Percentiles rank a stretch among this genome's conserved stretches.
Evolutionary conservation across 1,140 invertebrate genomes (phyloP).

Genomic region (Stegodyphus mimosarum): DNA sequence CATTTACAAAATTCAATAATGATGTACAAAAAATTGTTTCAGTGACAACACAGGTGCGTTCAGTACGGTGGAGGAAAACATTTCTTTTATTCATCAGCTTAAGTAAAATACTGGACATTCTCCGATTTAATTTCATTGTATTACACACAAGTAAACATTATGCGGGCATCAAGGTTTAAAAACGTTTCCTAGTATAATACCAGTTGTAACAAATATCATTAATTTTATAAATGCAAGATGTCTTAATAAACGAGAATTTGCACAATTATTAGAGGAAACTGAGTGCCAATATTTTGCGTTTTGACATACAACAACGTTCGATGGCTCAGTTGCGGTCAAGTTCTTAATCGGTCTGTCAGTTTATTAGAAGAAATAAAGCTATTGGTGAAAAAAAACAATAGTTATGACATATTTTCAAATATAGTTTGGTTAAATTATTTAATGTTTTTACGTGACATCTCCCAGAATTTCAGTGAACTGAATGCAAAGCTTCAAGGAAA

Average conservation of each 20-base stretch:
- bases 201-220: conserved; percentile 20
- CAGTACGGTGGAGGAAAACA: not conserved
- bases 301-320: conserved; percentile 66
- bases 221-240: conserved; percentile 39
- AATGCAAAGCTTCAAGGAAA: conserved; percentile 10
- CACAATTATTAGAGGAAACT: conserved; percentile 65
- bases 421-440: conserved; percentile 19
- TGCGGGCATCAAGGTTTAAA: conserved; percentile 61
- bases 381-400: conserved; percentile 62
- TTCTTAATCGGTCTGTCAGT: conserved; percentile 66
- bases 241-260: conserved; percentile 65
- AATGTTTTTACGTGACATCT: conserved; percentile 15
- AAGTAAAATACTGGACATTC: conserved; percentile 9
- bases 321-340: conserved; percentile 65
- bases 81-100: not conserved
- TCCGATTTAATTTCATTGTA: conserved; percentile 62
- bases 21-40: conserved; percentile 15
- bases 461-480: conserved; percentile 15
- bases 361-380: conserved; percentile 66
- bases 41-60: not conserved
- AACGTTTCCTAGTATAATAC: conserved; percentile 63
- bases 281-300: conserved; percentile 65
- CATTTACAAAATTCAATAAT: conserved; percentile 67
- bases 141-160: conserved; percentile 61
- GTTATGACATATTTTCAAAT: conserved; percentile 2